These are phyloP conservation scores for Caenorhabditis virilis DNA, from an alignment of 2,888 invertebrate genomes.

Conservation along the genomic window DNA sequence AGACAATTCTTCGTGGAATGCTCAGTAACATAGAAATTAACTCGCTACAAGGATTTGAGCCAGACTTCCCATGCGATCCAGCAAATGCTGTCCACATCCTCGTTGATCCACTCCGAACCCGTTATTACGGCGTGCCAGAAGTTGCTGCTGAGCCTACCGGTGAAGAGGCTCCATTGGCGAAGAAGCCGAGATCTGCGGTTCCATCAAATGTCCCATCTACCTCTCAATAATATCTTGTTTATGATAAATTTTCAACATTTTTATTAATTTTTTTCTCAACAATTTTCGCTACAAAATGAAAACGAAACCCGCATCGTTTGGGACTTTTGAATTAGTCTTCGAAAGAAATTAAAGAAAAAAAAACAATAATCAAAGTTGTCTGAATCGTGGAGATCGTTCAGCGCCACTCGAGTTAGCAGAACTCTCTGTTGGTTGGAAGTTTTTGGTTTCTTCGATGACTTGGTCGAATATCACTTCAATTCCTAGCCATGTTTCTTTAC, in stretches of 20 bases:
- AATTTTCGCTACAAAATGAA: too few relatives aligned
- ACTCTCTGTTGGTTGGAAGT: constrained; percentile 28
- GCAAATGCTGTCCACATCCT: constrained; percentile 3
- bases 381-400: constrained; percentile 33
- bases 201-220: too few relatives aligned
- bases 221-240: too few relatives aligned
- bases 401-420: constrained; percentile 8
- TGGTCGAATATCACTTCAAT: constrained; percentile 56
- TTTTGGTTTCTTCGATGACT: constrained; percentile 50
- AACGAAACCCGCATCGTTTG: not conserved
- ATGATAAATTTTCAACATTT: too few relatives aligned
- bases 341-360: not conserved
- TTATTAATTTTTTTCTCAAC: not conserved
- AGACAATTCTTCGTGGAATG: constrained; percentile 15
- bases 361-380: constrained; percentile 11
- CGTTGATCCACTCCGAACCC: constrained; percentile 38
- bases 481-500: constrained; percentile 56
- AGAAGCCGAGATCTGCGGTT: too few relatives aligned
- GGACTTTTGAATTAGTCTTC: not conserved
- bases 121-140: constrained; percentile 27
- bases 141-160: constrained; percentile 9
- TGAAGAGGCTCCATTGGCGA: too few relatives aligned
- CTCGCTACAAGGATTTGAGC: constrained; percentile 15
- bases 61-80: constrained; percentile 26
- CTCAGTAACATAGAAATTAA: constrained; percentile 16